A percentile compares a stretch with the other conserved stretches of the same genome.
Evolutionary conservation across 2,113 vertebrate species (phyloP).

Genomic region (Antechinus flavipes): DNA sequence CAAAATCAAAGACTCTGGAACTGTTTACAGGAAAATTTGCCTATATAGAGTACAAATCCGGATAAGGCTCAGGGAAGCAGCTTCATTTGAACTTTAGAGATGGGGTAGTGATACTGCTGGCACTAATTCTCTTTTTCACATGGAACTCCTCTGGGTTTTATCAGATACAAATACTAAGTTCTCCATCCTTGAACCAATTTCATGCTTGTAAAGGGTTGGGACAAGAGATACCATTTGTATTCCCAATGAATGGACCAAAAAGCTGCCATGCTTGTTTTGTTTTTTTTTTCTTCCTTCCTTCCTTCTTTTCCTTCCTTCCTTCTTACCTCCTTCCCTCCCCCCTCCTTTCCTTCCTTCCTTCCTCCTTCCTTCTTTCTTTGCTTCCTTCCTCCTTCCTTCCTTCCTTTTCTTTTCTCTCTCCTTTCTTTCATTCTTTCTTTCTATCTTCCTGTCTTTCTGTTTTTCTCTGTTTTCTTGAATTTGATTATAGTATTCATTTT

Average conservation of each 20-base stretch:
- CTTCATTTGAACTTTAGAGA: constrained; percentile 13
- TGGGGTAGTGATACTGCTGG: neutral
- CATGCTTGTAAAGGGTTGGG: neutral
- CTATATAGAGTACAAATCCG: neutral
- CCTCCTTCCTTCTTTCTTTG: too few species aligned
- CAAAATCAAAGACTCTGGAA: neutral
- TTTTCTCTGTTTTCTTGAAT: neutral
- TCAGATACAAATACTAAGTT: constrained; percentile 5
- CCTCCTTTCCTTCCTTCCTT: too few species aligned
- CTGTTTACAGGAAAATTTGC: constrained; percentile 14
- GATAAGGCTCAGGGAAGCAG: neutral
- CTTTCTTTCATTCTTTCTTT: too few species aligned
- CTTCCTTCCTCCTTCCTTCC: too few species aligned
- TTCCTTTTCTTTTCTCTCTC: too few species aligned
- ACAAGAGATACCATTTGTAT: neutral
- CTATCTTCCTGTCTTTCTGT: too few species aligned
- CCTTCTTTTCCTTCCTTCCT: too few species aligned
- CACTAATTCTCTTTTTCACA: constrained; percentile 31
- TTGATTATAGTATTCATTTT: neutral
- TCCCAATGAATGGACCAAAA: neutral
- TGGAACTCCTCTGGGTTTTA: neutral
- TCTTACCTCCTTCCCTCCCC: too few species aligned
- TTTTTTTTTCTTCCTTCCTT: neutral
- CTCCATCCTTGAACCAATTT: constrained; percentile 7
- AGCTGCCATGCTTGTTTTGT: neutral